Base-by-base conservation (phyloP, 2,113 vertebrate genomes). In the Seriola quinqueradiata region DNA sequence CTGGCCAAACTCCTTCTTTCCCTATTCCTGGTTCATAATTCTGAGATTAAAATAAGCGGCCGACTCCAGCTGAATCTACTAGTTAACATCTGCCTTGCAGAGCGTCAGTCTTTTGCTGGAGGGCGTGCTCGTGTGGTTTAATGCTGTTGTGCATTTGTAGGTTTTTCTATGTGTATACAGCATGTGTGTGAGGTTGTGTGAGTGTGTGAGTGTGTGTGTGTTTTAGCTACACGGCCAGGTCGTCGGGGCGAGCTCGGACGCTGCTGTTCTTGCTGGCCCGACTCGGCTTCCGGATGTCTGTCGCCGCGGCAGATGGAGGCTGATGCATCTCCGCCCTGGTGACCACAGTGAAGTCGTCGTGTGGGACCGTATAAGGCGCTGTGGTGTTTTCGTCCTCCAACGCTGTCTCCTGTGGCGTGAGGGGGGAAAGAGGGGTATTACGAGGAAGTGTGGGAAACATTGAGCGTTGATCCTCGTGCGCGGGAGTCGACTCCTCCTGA, bases 161-260 rank as follows among this genome's bases (percentile, higher is more conserved):
- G 25, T 48, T 71, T 71, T 48, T 55, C 44, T 77, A 13, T 57
- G 80, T 65, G 44, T 77, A 25, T 52, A 74, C 76, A 75, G 77
- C 78, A 65, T 84, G 44, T 70, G 13, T 69, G 72, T 42, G 58
- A 38, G 36, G 23, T 72, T 50, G 50, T 65, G 61, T 69, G 32
- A 34, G 64, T 75, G 68, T 67, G 54, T 46, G 79, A 69, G 67
- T 69, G 67, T 25, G 73, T 70, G 68, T 60, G 84, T 77, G 63
- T 70, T 82, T 68, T 81, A 91, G 86, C 93, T 97, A 99, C 94
- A 98, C 95, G 0, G 96, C 95, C 91, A 99, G 94, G 95, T 98
- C 97, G 0, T 96, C 95, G 0, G 95, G 96, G 85, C 96, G 95
- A 87, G 96, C 96, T 88, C 96, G 94, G 78, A 94, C 87, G 42